Evolutionary conservation across 2,888 invertebrate species (phyloP).

Genomic region (Parapristionchus giblindavisi): DNA sequence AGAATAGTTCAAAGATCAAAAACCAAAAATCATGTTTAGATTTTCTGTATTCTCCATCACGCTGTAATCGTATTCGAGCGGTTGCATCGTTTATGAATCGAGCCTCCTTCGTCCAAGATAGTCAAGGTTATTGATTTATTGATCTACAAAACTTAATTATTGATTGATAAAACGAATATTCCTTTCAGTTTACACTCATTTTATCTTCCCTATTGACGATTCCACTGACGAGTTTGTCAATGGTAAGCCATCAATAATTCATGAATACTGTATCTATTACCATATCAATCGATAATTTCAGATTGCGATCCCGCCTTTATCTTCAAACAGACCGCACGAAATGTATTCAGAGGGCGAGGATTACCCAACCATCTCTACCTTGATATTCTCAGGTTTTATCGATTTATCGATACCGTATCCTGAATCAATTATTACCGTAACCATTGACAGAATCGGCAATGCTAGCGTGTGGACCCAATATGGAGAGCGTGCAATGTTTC

Average conservation of each 20-base stretch:
- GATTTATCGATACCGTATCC: neutral
- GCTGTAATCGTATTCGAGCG: conserved; percentile 10
- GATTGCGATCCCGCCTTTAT: conserved; percentile 19
- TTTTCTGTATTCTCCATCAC: conserved; percentile 6
- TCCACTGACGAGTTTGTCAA: conserved; percentile 23
- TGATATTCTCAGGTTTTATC: conserved; percentile 7
- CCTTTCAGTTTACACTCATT: conserved; percentile 16
- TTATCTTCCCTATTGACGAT: conserved; percentile 22
- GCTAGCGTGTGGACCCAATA: conserved; percentile 10
- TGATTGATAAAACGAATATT: neutral
- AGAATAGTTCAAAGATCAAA: neutral
- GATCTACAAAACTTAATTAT: no score
- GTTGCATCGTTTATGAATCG: neutral
- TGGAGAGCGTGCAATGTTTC: neutral
- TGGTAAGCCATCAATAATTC: no score
- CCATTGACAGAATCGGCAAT: neutral
- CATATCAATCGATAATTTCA: neutral
- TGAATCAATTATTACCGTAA: neutral
- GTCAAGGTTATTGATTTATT: neutral
- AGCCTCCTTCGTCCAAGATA: conserved; percentile 10
- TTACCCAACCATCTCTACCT: conserved; percentile 4
- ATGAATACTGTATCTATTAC: neutral
- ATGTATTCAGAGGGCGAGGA: neutral
- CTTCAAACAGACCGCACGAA: conserved; percentile 16
- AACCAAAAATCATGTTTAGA: neutral